These are phyloP conservation scores for Campodea augens DNA, from an alignment of 1,140 invertebrate species.

Conservation along the genomic window DNA sequence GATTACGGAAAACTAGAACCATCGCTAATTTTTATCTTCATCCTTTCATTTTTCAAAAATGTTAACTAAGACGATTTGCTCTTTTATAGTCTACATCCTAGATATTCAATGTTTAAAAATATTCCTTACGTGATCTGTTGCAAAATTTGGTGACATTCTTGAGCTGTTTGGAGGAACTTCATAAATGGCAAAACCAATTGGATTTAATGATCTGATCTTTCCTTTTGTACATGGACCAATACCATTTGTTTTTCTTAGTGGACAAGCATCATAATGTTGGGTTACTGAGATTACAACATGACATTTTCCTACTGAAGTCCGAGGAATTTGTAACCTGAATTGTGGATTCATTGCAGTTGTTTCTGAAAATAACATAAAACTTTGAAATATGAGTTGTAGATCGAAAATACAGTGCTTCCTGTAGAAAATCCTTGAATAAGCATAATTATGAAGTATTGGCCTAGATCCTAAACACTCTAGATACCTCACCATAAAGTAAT, in stretches of 20 bases:
- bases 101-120: no score
- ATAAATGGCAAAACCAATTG: slow-evolving; percentile 48
- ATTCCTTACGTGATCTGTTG: slow-evolving; percentile 33
- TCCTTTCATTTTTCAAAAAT: no score
- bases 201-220: slow-evolving; percentile 28
- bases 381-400: background rate
- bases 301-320: slow-evolving; percentile 37
- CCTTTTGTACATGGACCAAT: slow-evolving; percentile 16
- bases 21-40: no score
- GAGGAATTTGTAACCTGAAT: slow-evolving; percentile 46
- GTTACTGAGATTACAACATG: slow-evolving; percentile 52
- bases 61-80: no score
- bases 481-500: no score
- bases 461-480: no score
- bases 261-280: slow-evolving; percentile 39
- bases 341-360: slow-evolving; percentile 49
- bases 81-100: no score
- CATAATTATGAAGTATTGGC: background rate
- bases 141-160: slow-evolving; percentile 36
- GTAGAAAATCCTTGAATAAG: background rate
- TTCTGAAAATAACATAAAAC: slow-evolving; percentile 28
- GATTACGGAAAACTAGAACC: no score
- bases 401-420: background rate
- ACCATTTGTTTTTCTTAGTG: slow-evolving; percentile 16
- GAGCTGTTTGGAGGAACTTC: slow-evolving; percentile 41